phyloP scores from a whole-genome alignment of 2,888 invertebrate species.

The Acanthosepion pharaonis region DNA sequence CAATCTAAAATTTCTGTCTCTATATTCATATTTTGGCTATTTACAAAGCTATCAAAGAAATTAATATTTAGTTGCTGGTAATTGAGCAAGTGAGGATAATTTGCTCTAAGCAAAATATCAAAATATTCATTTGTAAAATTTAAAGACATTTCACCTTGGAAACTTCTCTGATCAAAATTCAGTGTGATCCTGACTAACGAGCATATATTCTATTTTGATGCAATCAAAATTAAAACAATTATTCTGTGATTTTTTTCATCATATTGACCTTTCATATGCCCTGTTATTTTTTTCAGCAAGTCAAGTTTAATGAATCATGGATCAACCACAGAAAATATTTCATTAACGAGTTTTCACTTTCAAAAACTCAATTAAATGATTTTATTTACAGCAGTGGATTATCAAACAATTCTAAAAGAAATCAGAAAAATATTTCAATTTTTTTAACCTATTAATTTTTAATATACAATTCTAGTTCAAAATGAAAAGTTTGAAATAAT shows the following conservation, averaged over 20 bases:
- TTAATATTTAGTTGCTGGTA: neutral
- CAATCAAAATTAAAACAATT: slow-evolving; percentile 9
- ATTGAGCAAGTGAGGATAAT: neutral
- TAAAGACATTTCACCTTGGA: neutral
- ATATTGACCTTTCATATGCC: neutral
- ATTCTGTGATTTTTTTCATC: neutral
- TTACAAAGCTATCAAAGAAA: neutral
- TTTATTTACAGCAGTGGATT: neutral
- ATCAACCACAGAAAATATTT: neutral
- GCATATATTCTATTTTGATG: slow-evolving; percentile 8
- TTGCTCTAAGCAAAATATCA: slow-evolving; percentile 12
- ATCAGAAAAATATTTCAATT: neutral
- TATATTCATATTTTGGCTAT: neutral
- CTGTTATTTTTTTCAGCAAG: neutral
- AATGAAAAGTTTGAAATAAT: neutral
- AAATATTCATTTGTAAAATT: neutral
- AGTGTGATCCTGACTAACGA: neutral
- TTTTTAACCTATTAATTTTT: neutral
- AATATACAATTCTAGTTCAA: neutral
- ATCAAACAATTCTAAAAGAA: neutral
- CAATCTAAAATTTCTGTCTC: slow-evolving; percentile 14
- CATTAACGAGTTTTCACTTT: neutral
- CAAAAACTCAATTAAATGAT: neutral
- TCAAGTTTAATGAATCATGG: neutral
- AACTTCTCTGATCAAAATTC: neutral